Evolutionary conservation across 2,888 invertebrate genomes (phyloP).

Genomic region (Chouioia cunea): DNA sequence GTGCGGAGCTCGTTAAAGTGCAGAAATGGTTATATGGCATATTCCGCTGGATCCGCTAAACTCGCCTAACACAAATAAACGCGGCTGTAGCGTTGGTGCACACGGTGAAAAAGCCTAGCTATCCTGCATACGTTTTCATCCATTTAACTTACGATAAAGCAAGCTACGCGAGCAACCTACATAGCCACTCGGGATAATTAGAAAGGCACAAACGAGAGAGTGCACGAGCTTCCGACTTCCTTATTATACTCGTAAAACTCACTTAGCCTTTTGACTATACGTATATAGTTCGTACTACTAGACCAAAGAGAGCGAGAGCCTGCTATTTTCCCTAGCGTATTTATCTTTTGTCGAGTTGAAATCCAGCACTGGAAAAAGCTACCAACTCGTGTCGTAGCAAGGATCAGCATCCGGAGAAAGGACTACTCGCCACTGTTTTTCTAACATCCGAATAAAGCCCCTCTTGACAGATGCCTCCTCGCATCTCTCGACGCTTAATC

Average conservation of each 20-base stretch:
- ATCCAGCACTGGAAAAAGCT: conserved; percentile 40
- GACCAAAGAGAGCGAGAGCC: not conserved
- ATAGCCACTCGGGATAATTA: conserved; percentile 36
- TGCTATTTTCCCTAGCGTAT: conserved; percentile 13
- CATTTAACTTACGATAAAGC: conserved; percentile 40
- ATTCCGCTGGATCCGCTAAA: conserved; percentile 18
- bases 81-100: not conserved
- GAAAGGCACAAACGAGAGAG: conserved; percentile 1
- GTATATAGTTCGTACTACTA: too few relatives aligned
- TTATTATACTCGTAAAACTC: conserved; percentile 40
- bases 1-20: conserved; percentile 46
- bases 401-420: conserved; percentile 44
- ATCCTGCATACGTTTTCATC: too few relatives aligned
- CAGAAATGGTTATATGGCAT: conserved; percentile 27
- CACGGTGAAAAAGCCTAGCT: conserved; percentile 23
- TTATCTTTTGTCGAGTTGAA: conserved; percentile 23
- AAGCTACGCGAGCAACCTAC: not conserved
- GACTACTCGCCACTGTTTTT: conserved; percentile 49
- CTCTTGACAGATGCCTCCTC: conserved; percentile 62
- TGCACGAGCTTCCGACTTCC: conserved; percentile 19
- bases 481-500: conserved; percentile 61
- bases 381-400: conserved; percentile 36
- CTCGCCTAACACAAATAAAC: conserved; percentile 35
- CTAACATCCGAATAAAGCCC: conserved; percentile 55
- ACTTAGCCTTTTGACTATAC: conserved; percentile 24